Conservation (phyloP, 1,140 invertebrate genomes). For the Nasonia giraulti region DNA sequence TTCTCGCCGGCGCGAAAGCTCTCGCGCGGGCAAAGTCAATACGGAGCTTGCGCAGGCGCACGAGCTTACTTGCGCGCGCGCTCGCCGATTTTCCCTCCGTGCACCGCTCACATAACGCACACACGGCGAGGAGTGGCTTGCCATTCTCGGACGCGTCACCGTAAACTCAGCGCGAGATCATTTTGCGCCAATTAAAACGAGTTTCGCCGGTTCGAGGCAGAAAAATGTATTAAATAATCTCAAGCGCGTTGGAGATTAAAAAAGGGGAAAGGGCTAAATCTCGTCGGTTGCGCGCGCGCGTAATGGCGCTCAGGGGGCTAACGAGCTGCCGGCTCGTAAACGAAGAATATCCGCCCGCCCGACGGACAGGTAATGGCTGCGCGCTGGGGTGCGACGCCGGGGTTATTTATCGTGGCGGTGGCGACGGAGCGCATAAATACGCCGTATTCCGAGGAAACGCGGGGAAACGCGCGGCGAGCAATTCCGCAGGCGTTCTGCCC, state of each 20-base stretch:
- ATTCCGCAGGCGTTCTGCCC: background rate
- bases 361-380: constrained; percentile 25
- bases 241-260: constrained; percentile 50
- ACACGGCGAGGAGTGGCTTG: background rate
- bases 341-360: constrained; percentile 29
- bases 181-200: background rate
- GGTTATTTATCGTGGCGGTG: constrained; percentile 39
- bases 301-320: constrained; percentile 18
- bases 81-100: background rate
- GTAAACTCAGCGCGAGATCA: background rate
- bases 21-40: constrained; percentile 67
- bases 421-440: constrained; percentile 16
- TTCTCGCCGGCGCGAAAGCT: constrained; percentile 2
- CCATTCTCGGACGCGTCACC: background rate
- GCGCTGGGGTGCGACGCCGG: constrained; percentile 6
- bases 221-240: background rate
- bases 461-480: constrained; percentile 2
- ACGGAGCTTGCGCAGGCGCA: constrained; percentile 64
- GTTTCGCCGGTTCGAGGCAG: no score
- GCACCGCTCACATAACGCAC: background rate
- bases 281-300: background rate
- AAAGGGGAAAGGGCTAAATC: background rate
- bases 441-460: constrained; percentile 18
- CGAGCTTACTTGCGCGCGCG: constrained; percentile 54
- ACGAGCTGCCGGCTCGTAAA: constrained; percentile 35